Conservation (phyloP, 1,140 invertebrate genomes). For the Elymnias hypermnestra region DNA sequence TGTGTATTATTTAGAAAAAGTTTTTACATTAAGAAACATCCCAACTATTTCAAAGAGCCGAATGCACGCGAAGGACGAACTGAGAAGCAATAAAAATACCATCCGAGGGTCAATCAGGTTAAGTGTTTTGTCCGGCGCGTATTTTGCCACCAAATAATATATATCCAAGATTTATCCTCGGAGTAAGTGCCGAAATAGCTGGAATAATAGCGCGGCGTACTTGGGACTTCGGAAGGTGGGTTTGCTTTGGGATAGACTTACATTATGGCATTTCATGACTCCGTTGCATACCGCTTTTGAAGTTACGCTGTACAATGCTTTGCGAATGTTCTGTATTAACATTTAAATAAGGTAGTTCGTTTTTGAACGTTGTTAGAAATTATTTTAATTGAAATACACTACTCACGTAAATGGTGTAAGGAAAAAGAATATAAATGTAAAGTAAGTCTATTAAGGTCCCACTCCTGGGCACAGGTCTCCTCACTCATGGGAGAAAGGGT, state of each 20-base stretch:
- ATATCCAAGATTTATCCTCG: conserved; percentile 56
- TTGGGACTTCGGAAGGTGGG: conserved; percentile 19
- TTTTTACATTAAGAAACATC: conserved; percentile 4
- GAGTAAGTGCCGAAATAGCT: conserved; percentile 41
- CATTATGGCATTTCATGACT: conserved; percentile 20
- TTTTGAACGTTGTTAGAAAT: too few species aligned
- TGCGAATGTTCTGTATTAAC: neutral
- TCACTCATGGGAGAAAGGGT: too few species aligned
- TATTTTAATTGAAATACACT: too few species aligned
- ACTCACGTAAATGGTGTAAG: too few species aligned
- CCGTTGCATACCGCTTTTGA: conserved; percentile 18
- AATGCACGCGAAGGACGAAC: conserved; percentile 28
- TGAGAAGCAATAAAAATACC: conserved; percentile 67
- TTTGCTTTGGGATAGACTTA: conserved; percentile 18
- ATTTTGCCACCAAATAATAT: conserved; percentile 49
- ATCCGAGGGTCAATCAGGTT: conserved; percentile 63
- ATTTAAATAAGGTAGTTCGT: neutral
- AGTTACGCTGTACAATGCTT: conserved; percentile 20
- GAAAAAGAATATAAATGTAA: too few species aligned
- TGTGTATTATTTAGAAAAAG: conserved; percentile 1
- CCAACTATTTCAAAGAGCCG: neutral
- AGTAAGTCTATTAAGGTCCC: too few species aligned
- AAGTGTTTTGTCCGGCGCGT: conserved; percentile 61
- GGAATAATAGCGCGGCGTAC: conserved; percentile 32
- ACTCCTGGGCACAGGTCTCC: too few species aligned